These are phyloP conservation scores for Andrena chrysosceles DNA, from an alignment of 2,888 invertebrate species.

Conservation along the genomic window DNA sequence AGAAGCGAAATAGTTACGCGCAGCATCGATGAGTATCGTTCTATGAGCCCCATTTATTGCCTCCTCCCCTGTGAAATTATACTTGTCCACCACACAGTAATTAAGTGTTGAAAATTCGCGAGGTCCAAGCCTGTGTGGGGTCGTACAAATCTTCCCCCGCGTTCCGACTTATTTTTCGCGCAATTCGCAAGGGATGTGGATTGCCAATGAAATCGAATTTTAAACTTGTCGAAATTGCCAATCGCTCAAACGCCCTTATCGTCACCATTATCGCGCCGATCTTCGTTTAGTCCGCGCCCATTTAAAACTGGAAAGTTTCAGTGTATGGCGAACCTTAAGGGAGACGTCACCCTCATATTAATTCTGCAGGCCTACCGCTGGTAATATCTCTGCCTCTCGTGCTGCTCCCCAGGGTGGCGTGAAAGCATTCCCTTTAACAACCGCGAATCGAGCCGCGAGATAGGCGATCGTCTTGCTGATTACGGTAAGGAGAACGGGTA, in stretches of 20 bases:
- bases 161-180: no score
- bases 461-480: slow-evolving; percentile 83
- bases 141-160: no score
- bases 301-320: slow-evolving; percentile 51
- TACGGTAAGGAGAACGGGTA: slow-evolving; percentile 73
- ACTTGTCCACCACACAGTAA: not conserved
- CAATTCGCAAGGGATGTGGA: not conserved
- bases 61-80: not conserved
- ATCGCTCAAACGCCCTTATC: not conserved
- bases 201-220: not conserved
- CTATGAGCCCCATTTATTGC: not conserved
- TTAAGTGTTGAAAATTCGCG: no score
- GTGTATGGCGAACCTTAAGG: slow-evolving; percentile 23
- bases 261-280: not conserved
- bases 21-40: not conserved
- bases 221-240: slow-evolving; percentile 6
- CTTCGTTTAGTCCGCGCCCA: slow-evolving; percentile 24
- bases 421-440: slow-evolving; percentile 84
- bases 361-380: slow-evolving; percentile 79
- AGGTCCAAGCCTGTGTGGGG: no score
- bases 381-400: slow-evolving; percentile 74
- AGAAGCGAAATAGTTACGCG: slow-evolving; percentile 12
- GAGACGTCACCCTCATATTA: slow-evolving; percentile 77
- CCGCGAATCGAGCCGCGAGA: slow-evolving; percentile 83
- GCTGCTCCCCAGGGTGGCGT: slow-evolving; percentile 80